Base-by-base conservation (phyloP, 2,113 vertebrate genomes). In the Centrocercus urophasianus region DNA sequence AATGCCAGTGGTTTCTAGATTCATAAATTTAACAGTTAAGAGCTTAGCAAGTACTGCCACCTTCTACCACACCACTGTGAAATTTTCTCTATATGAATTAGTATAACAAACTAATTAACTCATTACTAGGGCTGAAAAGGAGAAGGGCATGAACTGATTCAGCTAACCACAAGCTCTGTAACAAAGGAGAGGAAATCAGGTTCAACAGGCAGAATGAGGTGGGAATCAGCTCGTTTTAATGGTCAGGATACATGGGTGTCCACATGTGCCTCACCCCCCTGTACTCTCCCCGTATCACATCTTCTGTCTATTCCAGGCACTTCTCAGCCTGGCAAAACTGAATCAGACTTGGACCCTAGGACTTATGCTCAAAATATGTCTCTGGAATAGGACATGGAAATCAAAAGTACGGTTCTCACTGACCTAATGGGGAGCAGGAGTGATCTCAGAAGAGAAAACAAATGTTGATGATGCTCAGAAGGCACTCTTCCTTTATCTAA, bases 231-330 rank as follows among this genome's bases (percentile, higher is more conserved):
- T 47, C 6, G 11, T 3, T 79, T 75, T 63, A 64, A 70, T 14
- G 40, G 27, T 8, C 40, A 80, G 57, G 21, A 86, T 8, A 74
- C 5, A 6, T 65, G 24, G 5, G 27, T 83, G 19, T 30, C 34
- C 57, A 0, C 0, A 0, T 10, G 38, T 69, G 52, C 52, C 20
- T 69, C 69, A 25, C 21, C 36, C 45, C 52, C 21, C 54, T 30
- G 75, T 22, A 22, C 40, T 90, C 45, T 60, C 86, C 57, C 34
- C 10, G 15, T 30, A 22, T 57, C 7, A 30, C 1, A 2, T 22
- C 38, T 43, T 24, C 24, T 25, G 59, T 52, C 67, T 65, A 9
- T 42, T 48, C 43, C 65, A 77, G 16, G 64, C 42, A 52, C 13
- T 87, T 28, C 52, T 61, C 61, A 81, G 10, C 56, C 91, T 48